These are phyloP conservation scores for Drosophila bocki DNA, from an alignment of 1,140 invertebrate genomes.

Conservation along the genomic window DNA sequence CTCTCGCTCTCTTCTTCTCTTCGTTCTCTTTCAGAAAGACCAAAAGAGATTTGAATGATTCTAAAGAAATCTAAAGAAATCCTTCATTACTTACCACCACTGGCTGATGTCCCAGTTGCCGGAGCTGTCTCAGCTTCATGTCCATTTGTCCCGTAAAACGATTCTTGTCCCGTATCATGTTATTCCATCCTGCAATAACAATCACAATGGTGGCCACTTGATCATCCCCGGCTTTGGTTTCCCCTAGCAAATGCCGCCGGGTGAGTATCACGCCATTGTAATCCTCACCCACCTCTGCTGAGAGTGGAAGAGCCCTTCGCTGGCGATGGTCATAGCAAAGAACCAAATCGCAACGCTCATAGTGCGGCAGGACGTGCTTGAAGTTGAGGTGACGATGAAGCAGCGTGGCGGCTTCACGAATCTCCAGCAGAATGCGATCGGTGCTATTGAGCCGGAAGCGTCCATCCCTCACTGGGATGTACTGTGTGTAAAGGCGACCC, in stretches of 20 bases:
- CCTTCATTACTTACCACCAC: slow-evolving; percentile 85
- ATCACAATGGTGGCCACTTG: slow-evolving; percentile 85
- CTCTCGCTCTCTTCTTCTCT: neutral
- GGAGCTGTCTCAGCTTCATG: slow-evolving; percentile 87
- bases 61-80: too few relatives aligned
- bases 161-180: slow-evolving; percentile 79
- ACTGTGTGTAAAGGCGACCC: slow-evolving; percentile 85
- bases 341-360: slow-evolving; percentile 84
- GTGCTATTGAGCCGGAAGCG: slow-evolving; percentile 81
- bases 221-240: slow-evolving; percentile 27
- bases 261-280: slow-evolving; percentile 70
- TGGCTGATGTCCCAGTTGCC: slow-evolving; percentile 87
- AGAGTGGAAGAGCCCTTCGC: slow-evolving; percentile 31
- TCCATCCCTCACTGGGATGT: slow-evolving; percentile 84
- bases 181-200: slow-evolving; percentile 84
- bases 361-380: slow-evolving; percentile 87
- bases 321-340: slow-evolving; percentile 70
- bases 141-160: slow-evolving; percentile 82
- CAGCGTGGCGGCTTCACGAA: slow-evolving; percentile 74
- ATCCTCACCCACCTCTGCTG: slow-evolving; percentile 47
- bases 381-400: slow-evolving; percentile 55
- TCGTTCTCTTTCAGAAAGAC: too few relatives aligned
- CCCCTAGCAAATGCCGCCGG: slow-evolving; percentile 81
- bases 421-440: slow-evolving; percentile 85
- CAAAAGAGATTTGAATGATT: too few relatives aligned